These are phyloP conservation scores for Castor canadensis DNA, from an alignment of 2,113 vertebrate species.

Conservation along the genomic window DNA sequence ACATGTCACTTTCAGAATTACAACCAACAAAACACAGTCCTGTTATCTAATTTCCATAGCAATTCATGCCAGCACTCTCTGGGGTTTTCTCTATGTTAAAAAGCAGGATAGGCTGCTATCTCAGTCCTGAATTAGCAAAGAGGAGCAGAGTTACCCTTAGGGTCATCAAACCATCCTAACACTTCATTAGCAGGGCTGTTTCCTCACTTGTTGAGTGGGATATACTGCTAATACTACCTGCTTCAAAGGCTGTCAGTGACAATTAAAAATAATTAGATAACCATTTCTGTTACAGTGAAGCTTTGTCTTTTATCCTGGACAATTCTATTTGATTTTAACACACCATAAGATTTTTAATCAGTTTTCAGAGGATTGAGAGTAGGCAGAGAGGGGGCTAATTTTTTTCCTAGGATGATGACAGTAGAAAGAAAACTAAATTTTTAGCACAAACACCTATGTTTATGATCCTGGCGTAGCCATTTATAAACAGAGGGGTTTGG, in stretches of 20 bases:
- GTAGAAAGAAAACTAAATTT: slow-evolving; percentile 22
- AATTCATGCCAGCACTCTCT: neutral
- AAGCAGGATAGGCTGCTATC: neutral
- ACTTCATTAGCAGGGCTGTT: neutral
- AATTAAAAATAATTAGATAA: neutral
- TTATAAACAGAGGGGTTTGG: neutral
- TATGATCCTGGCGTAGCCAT: neutral
- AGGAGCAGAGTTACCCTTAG: neutral
- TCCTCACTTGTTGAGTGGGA: neutral
- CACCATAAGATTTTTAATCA: neutral
- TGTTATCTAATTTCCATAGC: neutral
- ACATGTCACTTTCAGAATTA: neutral
- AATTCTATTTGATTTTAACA: slow-evolving; percentile 29
- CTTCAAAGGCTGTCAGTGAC: neutral
- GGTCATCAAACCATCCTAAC: neutral
- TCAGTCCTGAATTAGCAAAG: neutral
- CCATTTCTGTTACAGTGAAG: neutral
- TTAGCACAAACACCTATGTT: neutral
- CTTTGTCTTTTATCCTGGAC: neutral
- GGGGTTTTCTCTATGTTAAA: neutral
- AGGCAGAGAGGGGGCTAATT: neutral
- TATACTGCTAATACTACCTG: neutral
- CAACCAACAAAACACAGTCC: neutral
- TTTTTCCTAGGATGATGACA: neutral
- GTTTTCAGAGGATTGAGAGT: neutral